Evolutionary conservation across 2,888 invertebrate species (phyloP).

Genomic region (Alloscopus bannaensis): DNA sequence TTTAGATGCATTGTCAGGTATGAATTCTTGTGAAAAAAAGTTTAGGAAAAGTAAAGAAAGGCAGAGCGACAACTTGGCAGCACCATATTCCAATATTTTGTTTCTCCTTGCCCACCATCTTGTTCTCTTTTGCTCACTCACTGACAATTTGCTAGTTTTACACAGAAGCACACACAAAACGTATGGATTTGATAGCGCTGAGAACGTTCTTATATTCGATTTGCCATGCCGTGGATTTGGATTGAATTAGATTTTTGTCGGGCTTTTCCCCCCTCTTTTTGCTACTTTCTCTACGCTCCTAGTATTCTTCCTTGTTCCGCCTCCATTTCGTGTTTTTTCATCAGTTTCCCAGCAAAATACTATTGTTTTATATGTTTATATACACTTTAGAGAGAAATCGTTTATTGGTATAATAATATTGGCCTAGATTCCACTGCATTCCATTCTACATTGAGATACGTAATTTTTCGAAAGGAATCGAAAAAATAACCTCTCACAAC

Average conservation of each 20-base stretch:
- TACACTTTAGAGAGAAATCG: not conserved
- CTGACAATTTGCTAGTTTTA: conserved; percentile 34
- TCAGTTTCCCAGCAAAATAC: no score
- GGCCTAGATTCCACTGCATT: conserved; percentile 24
- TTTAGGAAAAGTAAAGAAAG: no score
- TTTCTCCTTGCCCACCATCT: conserved; percentile 14
- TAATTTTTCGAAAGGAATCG: no score
- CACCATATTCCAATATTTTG: conserved; percentile 33
- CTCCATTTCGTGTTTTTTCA: no score
- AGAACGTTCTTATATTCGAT: conserved; percentile 47
- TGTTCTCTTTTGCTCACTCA: conserved; percentile 13
- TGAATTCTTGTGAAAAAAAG: no score
- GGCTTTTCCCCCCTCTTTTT: not conserved
- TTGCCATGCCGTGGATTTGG: conserved; percentile 29
- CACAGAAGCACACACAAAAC: conserved; percentile 16
- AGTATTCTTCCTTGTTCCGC: no score
- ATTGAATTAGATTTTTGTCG: conserved; percentile 41
- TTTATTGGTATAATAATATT: not conserved
- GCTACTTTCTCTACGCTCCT: not conserved
- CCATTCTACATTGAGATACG: no score
- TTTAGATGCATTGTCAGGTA: no score
- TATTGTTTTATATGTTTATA: no score
- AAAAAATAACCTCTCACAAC: conserved; percentile 1
- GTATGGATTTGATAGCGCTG: conserved; percentile 41
- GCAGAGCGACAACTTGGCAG: not conserved